Evolutionary conservation across 2,888 invertebrate species (phyloP), one percentile per base, ranked within the genome.

Genomic region (Argyresthia albistria): DNA sequence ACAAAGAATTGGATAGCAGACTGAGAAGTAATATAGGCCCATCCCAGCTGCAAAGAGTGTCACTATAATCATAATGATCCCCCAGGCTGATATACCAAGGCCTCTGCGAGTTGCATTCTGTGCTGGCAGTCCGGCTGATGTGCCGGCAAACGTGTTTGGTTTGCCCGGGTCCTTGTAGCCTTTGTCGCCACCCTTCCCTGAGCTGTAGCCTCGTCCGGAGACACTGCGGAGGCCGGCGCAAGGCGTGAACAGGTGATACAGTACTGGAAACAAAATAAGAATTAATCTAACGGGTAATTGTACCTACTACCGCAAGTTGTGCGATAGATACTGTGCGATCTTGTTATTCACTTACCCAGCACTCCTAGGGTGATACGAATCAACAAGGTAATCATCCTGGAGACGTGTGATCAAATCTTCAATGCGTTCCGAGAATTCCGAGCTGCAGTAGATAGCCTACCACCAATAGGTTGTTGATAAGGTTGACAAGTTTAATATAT

Each of bases 1-100:
- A 59, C 91, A 92, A 48, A 92, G 66, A 49, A 90, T 82, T 35
- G 92, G 92, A 69, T 92, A 92, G 61, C 92, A 92, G 60, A 92
- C 87, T 36, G 91, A 88, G 56, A 90, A 88, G 62, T 92, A 93
- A 63, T 93, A 92, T 43, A 89, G 80, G 0, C 88, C 88, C 68
- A 88, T 78, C 57, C 84, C 82, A 6, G 84, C 71, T 15, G 90
- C 62, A 43, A 90, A 87, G n/a, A 89, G 56, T 1, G 80, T 75
- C 10, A 90, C 66, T 54, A 90, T 70, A 9, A 91, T 61, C n/a
- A 80, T 71, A 10, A 91, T 89, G 35, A 92, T 89, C 15, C 92
- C 92, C 89, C 92, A 92, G 0, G 92, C 92, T 0, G 91, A 91
- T 39, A 91, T 75, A 6, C 89, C 89, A n/a, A 87, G 59, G 12